A percentile compares a stretch with the other conserved stretches of the same genome.
These are phyloP conservation scores for Scomber japonicus DNA, from an alignment of 2,113 vertebrate species.

Conservation along the genomic window DNA sequence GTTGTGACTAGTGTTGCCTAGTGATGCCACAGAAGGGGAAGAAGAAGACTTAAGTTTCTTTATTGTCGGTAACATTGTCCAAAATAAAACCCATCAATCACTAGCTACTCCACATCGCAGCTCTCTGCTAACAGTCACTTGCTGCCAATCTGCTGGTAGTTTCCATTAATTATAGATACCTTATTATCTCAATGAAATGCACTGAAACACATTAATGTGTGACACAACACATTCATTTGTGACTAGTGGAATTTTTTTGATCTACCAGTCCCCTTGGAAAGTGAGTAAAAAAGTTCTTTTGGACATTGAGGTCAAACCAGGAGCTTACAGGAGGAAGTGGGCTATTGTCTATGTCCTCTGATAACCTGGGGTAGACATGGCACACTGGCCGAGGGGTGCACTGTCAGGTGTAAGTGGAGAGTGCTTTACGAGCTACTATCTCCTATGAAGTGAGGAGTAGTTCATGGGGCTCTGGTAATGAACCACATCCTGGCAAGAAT, in stretches of 20 bases:
- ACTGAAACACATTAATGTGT: no score
- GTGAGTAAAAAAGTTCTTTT: no score
- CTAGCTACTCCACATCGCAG: no score
- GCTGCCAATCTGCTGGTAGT: no score
- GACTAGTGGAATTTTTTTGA: no score
- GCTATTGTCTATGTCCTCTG: constrained; percentile 7
- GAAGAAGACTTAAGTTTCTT: constrained; percentile 1
- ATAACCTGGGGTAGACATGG: constrained; percentile 25
- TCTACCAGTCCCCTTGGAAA: no score
- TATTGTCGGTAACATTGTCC: neutral
- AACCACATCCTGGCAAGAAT: neutral
- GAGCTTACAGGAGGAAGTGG: constrained; percentile 8
- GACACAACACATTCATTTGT: no score
- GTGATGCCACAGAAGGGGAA: neutral
- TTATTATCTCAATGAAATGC: no score
- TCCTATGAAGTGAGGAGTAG: constrained; percentile 20
- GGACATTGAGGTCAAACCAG: neutral
- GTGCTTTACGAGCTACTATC: constrained; percentile 27
- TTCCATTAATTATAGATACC: no score
- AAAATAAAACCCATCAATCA: no score
- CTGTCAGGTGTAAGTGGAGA: constrained; percentile 21
- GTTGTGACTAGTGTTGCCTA: neutral
- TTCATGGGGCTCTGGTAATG: neutral
- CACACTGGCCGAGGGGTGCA: constrained; percentile 20
- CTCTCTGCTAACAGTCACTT: no score